These are phyloP conservation scores for Drosophila malerkotliana DNA, from an alignment of 1,140 invertebrate species.

Conservation along the genomic window DNA sequence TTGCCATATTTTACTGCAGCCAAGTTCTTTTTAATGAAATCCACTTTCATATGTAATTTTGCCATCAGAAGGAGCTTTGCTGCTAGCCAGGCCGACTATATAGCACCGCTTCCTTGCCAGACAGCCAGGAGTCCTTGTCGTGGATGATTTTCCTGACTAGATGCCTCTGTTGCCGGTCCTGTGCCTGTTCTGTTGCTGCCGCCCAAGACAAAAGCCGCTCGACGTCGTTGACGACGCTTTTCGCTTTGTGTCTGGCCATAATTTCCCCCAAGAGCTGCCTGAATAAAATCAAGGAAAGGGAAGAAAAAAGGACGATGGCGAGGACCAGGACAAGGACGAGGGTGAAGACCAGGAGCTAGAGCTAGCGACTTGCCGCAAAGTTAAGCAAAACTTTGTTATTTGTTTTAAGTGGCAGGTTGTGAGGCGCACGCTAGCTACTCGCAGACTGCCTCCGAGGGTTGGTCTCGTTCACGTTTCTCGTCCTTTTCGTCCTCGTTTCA, in stretches of 20 bases:
- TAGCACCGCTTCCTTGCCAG: constrained; percentile 35
- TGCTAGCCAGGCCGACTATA: constrained; percentile 2
- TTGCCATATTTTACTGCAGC: constrained; percentile 61
- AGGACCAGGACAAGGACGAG: constrained; percentile 8
- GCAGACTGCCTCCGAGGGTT: constrained; percentile 40
- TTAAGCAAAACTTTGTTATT: constrained; percentile 83
- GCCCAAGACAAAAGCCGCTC: constrained; percentile 72
- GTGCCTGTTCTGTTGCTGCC: constrained; percentile 8
- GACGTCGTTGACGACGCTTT: constrained; percentile 57
- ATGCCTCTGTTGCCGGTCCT: constrained; percentile 2
- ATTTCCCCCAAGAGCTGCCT: constrained; percentile 66
- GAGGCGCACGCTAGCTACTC: constrained; percentile 64
- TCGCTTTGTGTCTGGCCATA: constrained; percentile 81
- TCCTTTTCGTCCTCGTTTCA: constrained; percentile 48
- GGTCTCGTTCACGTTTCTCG: constrained; percentile 22
- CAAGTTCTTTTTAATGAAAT: constrained; percentile 75
- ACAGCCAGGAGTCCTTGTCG: constrained; percentile 39
- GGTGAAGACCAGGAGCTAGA: constrained; percentile 36
- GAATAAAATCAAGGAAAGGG: constrained; percentile 23
- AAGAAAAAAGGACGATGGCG: background rate
- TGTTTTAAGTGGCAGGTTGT: constrained; percentile 82
- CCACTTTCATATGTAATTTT: constrained; percentile 80
- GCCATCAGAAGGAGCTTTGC: constrained; percentile 38
- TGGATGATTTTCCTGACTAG: constrained; percentile 62
- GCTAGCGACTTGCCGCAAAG: constrained; percentile 67